Percentiles rank a stretch among this genome's conserved stretches.
phyloP scores from a whole-genome alignment of 2,797 vertebrate genomes.

The Potorous gilbertii region DNA sequence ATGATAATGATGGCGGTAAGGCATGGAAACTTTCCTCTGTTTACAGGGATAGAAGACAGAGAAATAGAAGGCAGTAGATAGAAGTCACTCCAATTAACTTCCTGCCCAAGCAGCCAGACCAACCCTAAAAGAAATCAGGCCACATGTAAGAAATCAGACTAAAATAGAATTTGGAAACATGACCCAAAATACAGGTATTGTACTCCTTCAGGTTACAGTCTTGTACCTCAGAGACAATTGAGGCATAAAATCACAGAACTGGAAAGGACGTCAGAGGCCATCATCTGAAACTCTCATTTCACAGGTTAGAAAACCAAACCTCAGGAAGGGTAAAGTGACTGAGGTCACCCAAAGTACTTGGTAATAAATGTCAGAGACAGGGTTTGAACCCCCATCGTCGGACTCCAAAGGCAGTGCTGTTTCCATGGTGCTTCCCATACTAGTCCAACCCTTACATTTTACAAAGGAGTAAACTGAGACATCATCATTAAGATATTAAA shows the following conservation, averaged over 20 bases:
- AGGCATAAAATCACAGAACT: conserved; percentile 7
- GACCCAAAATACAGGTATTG: neutral
- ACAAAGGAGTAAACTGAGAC: neutral
- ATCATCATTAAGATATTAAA: neutral
- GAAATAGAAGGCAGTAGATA: neutral
- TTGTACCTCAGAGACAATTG: neutral
- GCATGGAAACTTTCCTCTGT: conserved; percentile 65
- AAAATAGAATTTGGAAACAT: conserved; percentile 28
- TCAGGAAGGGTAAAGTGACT: neutral
- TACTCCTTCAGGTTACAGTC: conserved; percentile 12
- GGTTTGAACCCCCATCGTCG: neutral
- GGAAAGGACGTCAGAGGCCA: conserved; percentile 6
- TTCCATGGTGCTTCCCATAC: neutral
- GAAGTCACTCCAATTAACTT: conserved; percentile 60
- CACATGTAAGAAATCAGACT: conserved; percentile 38
- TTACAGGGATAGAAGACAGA: neutral
- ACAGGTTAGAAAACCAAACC: neutral
- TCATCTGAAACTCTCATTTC: conserved; percentile 12
- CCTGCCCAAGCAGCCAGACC: conserved; percentile 50
- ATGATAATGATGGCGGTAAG: conserved; percentile 44
- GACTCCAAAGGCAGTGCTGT: neutral
- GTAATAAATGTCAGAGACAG: neutral
- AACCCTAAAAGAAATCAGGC: conserved; percentile 44
- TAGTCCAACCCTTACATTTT: neutral
- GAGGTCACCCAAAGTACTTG: neutral